Conservation (phyloP, 2,888 invertebrate genomes). For the Coelopa pilipes region DNA sequence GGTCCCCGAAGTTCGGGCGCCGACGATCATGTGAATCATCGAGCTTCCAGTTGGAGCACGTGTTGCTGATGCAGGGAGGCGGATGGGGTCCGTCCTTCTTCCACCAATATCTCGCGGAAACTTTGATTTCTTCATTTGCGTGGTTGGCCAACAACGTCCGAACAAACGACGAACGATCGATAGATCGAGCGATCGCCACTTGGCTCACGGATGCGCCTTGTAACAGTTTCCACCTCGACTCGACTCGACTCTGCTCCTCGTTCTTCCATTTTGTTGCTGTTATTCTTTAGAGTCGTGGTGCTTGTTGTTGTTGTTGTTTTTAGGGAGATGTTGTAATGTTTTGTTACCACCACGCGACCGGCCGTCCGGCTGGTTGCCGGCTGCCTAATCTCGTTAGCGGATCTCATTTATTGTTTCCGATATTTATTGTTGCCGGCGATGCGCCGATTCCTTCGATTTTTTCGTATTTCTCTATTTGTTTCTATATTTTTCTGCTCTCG, state of each 20-base stretch:
- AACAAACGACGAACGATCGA: too few species aligned
- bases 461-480: not conserved
- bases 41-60: not conserved
- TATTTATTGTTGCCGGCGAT: slow-evolving; percentile 33
- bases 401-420: slow-evolving; percentile 30
- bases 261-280: too few species aligned
- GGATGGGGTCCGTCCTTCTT: too few species aligned
- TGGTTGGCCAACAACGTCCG: not conserved
- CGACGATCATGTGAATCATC: slow-evolving; percentile 24
- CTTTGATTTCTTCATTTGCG: slow-evolving; percentile 8
- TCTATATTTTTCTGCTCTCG: slow-evolving; percentile 15
- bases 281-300: not conserved
- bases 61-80: too few species aligned
- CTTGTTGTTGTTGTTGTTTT: slow-evolving; percentile 14
- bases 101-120: not conserved
- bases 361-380: not conserved
- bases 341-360: slow-evolving; percentile 11
- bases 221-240: slow-evolving; percentile 23
- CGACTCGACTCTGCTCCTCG: too few species aligned
- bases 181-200: not conserved
- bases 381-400: slow-evolving; percentile 33
- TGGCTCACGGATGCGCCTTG: slow-evolving; percentile 34
- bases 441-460: not conserved
- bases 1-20: not conserved
- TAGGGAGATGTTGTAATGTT: slow-evolving; percentile 14